Evolutionary conservation across 2,888 invertebrate species (phyloP), one percentile per base, ranked within the genome.

Genomic region (Clanis bilineata): DNA sequence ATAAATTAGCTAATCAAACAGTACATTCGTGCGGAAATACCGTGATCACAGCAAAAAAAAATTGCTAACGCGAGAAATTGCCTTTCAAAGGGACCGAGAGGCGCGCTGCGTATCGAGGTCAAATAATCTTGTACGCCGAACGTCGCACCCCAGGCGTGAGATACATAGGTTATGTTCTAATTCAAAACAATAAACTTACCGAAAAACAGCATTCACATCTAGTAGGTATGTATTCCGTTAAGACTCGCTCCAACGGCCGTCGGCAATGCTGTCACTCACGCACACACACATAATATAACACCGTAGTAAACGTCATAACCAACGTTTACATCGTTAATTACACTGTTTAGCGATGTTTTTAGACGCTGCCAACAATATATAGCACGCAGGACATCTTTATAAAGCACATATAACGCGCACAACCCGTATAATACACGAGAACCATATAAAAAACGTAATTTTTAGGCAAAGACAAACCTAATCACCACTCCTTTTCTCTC

Each of bases 401-500:
- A 73, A 78, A 74, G 68, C 76, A 86, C 79, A 82, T 80, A 72
- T 75, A 71, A 76, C 73, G 73, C 77, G 72, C 82, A 83, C 82
- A 82, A 70, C 71, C 62, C 72, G 71, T 69, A 76, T 78, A 74
- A 74, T 72, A 79, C 71, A 77, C 82, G 73, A 74, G 75, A 85
- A 87, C 87, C 82, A 90, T 90, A 82, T 83, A 86, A 87, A 90
- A 90, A 87, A 82, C 87, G 75, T 83, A 80, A 76, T 82, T 85
- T 88, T 88, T 86, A 79, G 77, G 76, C 82, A 83, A 89, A 90
- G 82, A 86, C 90, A 83, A 77, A 68, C 82, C 83, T 90, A 90
- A 88, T 90, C 91, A 92, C 92, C 92, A 92, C 91, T 92, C 92
- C 92, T 92, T 92, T 90, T 89, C 91, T 88, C 90, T 89, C 88